Percentiles rank a stretch among this genome's conserved stretches.
phyloP scores from a whole-genome alignment of 2,113 vertebrate species.

The Oryzias woworae region DNA sequence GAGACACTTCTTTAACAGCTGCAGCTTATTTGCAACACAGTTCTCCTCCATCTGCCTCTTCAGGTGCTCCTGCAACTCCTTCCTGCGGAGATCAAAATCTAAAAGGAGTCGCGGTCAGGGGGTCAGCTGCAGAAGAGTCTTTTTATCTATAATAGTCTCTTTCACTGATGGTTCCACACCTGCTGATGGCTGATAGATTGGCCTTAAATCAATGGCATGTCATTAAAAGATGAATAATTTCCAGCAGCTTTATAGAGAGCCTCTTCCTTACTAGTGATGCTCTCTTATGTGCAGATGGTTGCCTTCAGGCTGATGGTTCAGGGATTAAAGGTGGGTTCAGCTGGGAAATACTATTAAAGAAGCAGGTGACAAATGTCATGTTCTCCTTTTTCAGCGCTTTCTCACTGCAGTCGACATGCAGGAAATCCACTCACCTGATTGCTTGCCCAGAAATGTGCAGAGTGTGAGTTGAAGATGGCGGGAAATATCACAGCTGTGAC shows the following conservation, averaged over 20 bases:
- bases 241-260: no score
- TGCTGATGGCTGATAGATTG: constrained; percentile 64
- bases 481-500: constrained; percentile 58
- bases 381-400: background rate
- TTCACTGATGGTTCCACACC: constrained; percentile 67
- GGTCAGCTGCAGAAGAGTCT: background rate
- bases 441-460: constrained; percentile 29
- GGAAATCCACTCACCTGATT: constrained; percentile 55
- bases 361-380: background rate
- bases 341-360: constrained; percentile 58
- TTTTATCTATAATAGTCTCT: constrained; percentile 75
- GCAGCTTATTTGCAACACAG: constrained; percentile 48
- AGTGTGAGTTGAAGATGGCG: constrained; percentile 54
- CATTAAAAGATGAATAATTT: no score
- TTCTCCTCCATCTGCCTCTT: constrained; percentile 75
- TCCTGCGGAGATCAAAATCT: constrained; percentile 39
- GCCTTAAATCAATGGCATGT: constrained; percentile 15
- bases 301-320: constrained; percentile 74
- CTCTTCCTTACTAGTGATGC: constrained; percentile 52
- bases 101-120: no score
- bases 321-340: constrained; percentile 63
- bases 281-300: constrained; percentile 69
- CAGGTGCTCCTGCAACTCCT: constrained; percentile 64
- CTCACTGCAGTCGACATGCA: background rate
- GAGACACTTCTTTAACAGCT: constrained; percentile 51